Base-by-base conservation (phyloP, 2,113 vertebrate species). In the Oryzias melastigma region DNA sequence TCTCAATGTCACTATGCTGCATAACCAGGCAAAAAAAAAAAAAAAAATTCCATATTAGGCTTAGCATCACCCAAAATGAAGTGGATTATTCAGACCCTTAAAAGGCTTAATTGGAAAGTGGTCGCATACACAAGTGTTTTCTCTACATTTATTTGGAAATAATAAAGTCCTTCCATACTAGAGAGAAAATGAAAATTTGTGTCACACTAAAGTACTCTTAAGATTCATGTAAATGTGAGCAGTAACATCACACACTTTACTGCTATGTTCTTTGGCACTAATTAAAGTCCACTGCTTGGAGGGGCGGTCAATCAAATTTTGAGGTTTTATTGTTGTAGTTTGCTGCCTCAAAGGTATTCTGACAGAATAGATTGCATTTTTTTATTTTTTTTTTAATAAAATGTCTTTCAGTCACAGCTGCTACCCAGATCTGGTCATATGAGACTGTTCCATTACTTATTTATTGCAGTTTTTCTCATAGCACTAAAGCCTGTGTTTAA, bases 211-310 rank as follows among this genome's bases (percentile, higher is more conserved):
- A 69, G 44, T 17, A 29, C 17, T 43, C 17, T 41, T 3, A 20
- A 67, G 44, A 58, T 47, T 18, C 5, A 53, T 61, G 46, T 7
- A 67, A 71, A 64, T 63, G 44, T 24, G 17, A n/a, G 72, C 52
- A 47, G 41, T 60, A 29, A 54, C 68, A 49, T 35, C 35, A 19
- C 5, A 19, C 22, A 46, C 2, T 49, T 50, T 59, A 19, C 48
- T 57, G 55, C 47, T 43, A 57, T 74, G n/a, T 47, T 48, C 52
- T 5, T 3, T 20, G 16, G 19, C 12, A 46, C 0, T 0, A 50
- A 72, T 60, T 8, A 61, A 35, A 64, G 25, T 4, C 14, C 46
- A 16, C 8, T 35, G 14, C 20, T 47, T 54, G 42, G 19, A 27
- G 47, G 3, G 44, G 14, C 18, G 20, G 24, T 43, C 14, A 4